Conservation (phyloP, 2,797 vertebrate genomes). For the Fratercula arctica region DNA sequence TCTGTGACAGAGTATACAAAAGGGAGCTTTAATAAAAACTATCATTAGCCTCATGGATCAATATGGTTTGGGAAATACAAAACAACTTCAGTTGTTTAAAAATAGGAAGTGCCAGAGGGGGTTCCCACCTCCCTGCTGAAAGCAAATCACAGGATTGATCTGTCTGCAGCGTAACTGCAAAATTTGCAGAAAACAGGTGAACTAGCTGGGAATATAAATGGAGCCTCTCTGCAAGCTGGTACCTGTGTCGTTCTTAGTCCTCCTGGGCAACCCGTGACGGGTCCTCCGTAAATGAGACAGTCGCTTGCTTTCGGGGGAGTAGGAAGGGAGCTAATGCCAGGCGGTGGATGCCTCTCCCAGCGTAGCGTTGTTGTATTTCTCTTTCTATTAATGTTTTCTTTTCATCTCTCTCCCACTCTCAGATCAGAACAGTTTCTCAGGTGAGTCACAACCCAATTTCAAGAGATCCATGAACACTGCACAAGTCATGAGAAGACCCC, state of each 20-base stretch:
- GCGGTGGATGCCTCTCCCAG: not conserved
- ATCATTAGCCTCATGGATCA: conserved; percentile 73
- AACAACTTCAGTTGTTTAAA: conserved; percentile 75
- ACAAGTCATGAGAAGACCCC: not conserved
- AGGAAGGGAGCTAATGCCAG: not conserved
- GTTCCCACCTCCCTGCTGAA: conserved; percentile 56
- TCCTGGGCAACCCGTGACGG: not conserved
- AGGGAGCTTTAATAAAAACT: conserved; percentile 71
- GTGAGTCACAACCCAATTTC: not conserved
- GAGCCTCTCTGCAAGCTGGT: not conserved
- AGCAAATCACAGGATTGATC: conserved; percentile 72
- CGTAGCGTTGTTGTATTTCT: not conserved
- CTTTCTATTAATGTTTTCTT: not conserved
- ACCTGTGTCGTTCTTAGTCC: not conserved
- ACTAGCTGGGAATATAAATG: conserved; percentile 51
- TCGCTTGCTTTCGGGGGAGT: not conserved
- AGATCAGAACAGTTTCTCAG: not conserved
- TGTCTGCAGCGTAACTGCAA: conserved; percentile 54
- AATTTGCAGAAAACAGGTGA: conserved; percentile 52
- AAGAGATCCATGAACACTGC: not conserved
- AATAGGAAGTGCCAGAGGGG: conserved; percentile 73
- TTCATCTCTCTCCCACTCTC: not conserved
- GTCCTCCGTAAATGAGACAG: not conserved
- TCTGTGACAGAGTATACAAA: conserved; percentile 66
- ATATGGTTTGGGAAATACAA: conserved; percentile 73